A percentile compares a stretch with the other conserved stretches of the same genome.
Conservation (phyloP, 2,888 invertebrate species). For the Pseudolycoriella hygida region DNA sequence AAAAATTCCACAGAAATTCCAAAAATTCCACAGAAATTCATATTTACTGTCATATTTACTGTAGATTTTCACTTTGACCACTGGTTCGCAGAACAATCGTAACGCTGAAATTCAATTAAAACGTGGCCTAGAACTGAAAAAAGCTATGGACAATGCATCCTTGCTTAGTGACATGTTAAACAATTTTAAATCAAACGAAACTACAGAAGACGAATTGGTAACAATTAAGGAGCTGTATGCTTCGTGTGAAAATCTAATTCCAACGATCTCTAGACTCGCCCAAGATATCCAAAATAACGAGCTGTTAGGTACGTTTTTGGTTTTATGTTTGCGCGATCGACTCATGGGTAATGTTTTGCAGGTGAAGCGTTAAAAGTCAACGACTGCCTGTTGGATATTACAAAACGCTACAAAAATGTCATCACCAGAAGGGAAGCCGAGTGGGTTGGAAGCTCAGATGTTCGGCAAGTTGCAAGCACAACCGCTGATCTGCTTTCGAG, state of each 20-base stretch:
- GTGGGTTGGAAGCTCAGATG: not conserved
- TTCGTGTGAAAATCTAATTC: conserved; percentile 55
- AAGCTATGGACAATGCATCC: conserved; percentile 65
- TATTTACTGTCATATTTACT: too few relatives aligned
- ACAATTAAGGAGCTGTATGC: conserved; percentile 71
- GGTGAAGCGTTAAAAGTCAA: conserved; percentile 27
- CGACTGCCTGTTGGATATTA: not conserved
- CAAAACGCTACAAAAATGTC: not conserved
- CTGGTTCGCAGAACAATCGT: conserved; percentile 52
- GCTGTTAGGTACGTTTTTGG: not conserved
- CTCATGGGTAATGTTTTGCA: conserved; percentile 8
- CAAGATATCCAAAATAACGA: conserved; percentile 1
- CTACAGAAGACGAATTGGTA: conserved; percentile 53
- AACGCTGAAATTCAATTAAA: conserved; percentile 59
- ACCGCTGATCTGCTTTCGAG: too few relatives aligned
- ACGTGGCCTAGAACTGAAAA: conserved; percentile 62
- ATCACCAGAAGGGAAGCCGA: not conserved
- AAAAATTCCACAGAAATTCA: too few relatives aligned
- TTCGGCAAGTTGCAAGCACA: not conserved
- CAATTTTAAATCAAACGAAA: conserved; percentile 37
- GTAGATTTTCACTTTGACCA: too few relatives aligned
- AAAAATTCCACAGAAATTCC: too few relatives aligned
- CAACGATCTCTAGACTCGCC: conserved; percentile 32
- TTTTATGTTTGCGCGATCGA: too few relatives aligned
- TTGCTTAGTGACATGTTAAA: conserved; percentile 71